These are phyloP conservation scores for Eubasilissa splendida DNA, from an alignment of 2,888 invertebrate genomes.

Conservation along the genomic window DNA sequence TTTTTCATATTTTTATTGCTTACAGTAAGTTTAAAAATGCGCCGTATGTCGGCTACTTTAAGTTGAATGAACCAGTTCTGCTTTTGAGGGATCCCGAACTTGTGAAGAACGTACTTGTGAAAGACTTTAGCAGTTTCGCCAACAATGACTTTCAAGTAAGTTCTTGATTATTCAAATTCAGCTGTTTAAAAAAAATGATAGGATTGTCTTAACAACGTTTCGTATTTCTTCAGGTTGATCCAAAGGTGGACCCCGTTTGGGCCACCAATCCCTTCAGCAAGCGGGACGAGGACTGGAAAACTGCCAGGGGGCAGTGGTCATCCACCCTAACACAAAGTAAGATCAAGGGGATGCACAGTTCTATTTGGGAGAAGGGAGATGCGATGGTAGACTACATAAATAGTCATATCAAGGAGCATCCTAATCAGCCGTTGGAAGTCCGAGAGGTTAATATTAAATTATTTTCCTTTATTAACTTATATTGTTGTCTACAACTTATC, in stretches of 20 bases:
- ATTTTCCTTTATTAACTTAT: background rate
- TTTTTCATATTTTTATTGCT: conserved; percentile 12
- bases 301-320: conserved; percentile 58
- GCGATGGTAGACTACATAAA: conserved; percentile 46
- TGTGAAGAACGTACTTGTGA: conserved; percentile 62
- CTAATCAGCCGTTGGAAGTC: conserved; percentile 43
- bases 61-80: conserved; percentile 61
- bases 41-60: conserved; percentile 63
- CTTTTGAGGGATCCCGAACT: conserved; percentile 63
- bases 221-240: conserved; percentile 43
- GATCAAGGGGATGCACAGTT: conserved; percentile 45
- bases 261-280: conserved; percentile 61
- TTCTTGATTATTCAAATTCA: background rate
- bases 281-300: conserved; percentile 61
- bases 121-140: conserved; percentile 63
- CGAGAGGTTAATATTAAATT: conserved; percentile 40
- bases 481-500: too few relatives aligned
- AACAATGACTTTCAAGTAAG: conserved; percentile 63
- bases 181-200: background rate
- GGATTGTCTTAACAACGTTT: background rate
- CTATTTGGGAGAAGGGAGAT: conserved; percentile 38
- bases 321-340: conserved; percentile 44
- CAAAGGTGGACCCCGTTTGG: conserved; percentile 59
- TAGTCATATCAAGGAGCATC: conserved; percentile 36
- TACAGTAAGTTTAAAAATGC: conserved; percentile 61